Percentiles rank a stretch among this genome's conserved stretches.
These are phyloP conservation scores for Scaptomyza caliginosa DNA, from an alignment of 2,888 invertebrate species.

Conservation along the genomic window DNA sequence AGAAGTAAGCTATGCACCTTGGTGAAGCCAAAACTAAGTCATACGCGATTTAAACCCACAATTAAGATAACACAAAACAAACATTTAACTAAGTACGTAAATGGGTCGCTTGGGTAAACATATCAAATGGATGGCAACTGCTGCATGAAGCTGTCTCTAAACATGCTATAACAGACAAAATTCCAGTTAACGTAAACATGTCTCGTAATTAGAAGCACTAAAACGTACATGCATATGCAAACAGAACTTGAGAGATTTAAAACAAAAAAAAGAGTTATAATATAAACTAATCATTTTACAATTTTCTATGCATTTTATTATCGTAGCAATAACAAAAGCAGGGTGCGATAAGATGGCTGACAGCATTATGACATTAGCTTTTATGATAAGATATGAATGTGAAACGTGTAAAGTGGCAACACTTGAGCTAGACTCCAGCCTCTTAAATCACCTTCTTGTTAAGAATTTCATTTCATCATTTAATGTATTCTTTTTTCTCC, in stretches of 20 bases:
- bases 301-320: constrained; percentile 19
- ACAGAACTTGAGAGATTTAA: constrained; percentile 41
- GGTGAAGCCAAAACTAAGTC: constrained; percentile 10
- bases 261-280: constrained; percentile 42
- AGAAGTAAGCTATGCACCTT: not conserved
- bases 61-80: constrained; percentile 28
- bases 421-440: constrained; percentile 26
- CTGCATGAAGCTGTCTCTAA: constrained; percentile 42
- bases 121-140: constrained; percentile 37
- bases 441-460: constrained; percentile 31
- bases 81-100: constrained; percentile 36
- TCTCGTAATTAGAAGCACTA: constrained; percentile 16
- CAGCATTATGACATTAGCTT: constrained; percentile 31
- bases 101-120: constrained; percentile 42
- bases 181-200: constrained; percentile 31
- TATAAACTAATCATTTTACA: constrained; percentile 27
- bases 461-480: too few relatives aligned
- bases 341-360: constrained; percentile 56
- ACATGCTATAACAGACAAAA: constrained; percentile 34
- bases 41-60: not conserved
- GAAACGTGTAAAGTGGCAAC: constrained; percentile 31
- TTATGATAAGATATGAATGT: constrained; percentile 40
- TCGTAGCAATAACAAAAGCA: constrained; percentile 21
- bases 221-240: constrained; percentile 10
- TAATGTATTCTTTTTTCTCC: not conserved